These are phyloP conservation scores for Ariolimax columbianus DNA, from an alignment of 2,888 invertebrate genomes.

Conservation along the genomic window DNA sequence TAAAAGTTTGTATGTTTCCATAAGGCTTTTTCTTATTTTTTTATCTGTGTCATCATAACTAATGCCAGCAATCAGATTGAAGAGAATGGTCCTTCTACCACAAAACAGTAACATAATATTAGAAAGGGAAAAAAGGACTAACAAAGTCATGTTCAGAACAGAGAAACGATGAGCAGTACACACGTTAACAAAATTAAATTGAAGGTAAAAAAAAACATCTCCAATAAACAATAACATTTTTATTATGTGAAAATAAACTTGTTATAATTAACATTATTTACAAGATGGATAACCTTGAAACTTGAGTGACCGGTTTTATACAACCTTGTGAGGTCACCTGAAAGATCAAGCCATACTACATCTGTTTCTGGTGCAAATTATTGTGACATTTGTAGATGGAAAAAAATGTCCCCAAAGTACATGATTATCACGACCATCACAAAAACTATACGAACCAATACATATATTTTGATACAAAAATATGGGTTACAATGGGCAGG, in stretches of 20 bases:
- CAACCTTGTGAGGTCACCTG: background rate
- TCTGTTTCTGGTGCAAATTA: background rate
- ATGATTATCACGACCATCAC: background rate
- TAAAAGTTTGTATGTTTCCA: too few relatives aligned
- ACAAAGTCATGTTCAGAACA: too few relatives aligned
- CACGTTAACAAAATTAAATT: too few relatives aligned
- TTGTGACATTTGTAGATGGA: background rate
- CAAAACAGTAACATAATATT: too few relatives aligned
- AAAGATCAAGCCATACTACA: background rate
- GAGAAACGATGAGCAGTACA: too few relatives aligned
- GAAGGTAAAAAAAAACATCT: background rate
- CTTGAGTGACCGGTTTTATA: constrained; percentile 3
- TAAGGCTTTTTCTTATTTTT: too few relatives aligned
- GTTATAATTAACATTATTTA: constrained; percentile 21
- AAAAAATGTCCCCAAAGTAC: background rate
- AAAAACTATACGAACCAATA: background rate
- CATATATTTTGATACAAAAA: background rate
- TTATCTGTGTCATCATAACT: too few relatives aligned
- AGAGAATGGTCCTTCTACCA: too few relatives aligned
- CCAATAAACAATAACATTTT: constrained; percentile 13
- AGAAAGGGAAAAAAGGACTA: too few relatives aligned
- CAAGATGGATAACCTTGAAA: constrained; percentile 6
- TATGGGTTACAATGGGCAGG: background rate
- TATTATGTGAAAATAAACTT: background rate
- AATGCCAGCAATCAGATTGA: too few relatives aligned